phyloP scores from a whole-genome alignment of 1,140 invertebrate genomes.

The Lithobius niger region DNA sequence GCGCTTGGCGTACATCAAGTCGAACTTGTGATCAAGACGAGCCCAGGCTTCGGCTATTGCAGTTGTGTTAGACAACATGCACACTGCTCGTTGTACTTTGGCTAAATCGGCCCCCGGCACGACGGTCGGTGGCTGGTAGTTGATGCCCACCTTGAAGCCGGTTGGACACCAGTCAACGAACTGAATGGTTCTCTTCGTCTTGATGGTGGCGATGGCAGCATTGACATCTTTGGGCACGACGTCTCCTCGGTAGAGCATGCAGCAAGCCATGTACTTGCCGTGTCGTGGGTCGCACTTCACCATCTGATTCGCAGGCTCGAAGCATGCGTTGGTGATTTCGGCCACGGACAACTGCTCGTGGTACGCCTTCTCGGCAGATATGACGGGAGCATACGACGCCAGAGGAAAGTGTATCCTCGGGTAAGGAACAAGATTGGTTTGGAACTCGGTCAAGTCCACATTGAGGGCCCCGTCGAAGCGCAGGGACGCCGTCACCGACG shows the following conservation, averaged over 20 bases:
- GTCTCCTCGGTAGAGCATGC: too few relatives aligned
- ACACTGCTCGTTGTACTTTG: conserved; percentile 68
- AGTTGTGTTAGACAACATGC: conserved; percentile 55
- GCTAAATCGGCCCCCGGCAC: conserved; percentile 52
- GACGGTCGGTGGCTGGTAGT: too few relatives aligned
- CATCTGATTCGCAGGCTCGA: conserved; percentile 67
- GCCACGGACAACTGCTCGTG: conserved; percentile 55
- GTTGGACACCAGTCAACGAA: too few relatives aligned
- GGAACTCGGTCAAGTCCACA: too few relatives aligned
- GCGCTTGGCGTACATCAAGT: conserved; percentile 32
- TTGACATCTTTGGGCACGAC: too few relatives aligned
- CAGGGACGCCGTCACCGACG: too few relatives aligned
- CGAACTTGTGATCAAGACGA: conserved; percentile 42
- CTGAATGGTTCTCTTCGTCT: conserved; percentile 35
- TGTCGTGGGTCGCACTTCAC: too few relatives aligned
- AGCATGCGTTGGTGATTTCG: conserved; percentile 68
- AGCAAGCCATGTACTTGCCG: too few relatives aligned
- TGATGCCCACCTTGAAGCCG: too few relatives aligned
- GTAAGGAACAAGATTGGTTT: conserved; percentile 37
- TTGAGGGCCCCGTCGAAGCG: too few relatives aligned
- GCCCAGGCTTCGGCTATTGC: conserved; percentile 50
- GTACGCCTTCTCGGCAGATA: conserved; percentile 53
- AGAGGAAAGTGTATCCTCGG: conserved; percentile 49
- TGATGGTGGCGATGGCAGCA: too few relatives aligned
- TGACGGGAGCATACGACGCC: conserved; percentile 64